Evolutionary conservation across 2,888 invertebrate species (phyloP).

Genomic region (Agrotis puta): DNA sequence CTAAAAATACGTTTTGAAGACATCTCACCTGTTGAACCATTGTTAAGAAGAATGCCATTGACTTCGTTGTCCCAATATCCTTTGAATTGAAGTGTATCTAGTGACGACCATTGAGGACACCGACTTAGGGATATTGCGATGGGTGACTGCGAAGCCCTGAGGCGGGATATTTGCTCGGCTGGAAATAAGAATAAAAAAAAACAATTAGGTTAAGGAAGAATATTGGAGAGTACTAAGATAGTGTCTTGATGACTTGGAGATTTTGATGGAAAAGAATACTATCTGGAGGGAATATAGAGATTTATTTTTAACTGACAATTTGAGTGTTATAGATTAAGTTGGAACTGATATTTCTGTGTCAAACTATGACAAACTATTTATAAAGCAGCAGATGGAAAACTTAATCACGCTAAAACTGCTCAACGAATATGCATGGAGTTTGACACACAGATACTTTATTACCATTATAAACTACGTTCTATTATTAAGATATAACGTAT

Average conservation of each 20-base stretch:
- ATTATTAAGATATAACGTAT: too few relatives aligned
- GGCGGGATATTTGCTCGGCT: constrained; percentile 87
- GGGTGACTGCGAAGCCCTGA: constrained; percentile 92
- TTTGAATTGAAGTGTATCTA: constrained; percentile 91
- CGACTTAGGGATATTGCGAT: constrained; percentile 89
- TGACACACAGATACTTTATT: too few relatives aligned
- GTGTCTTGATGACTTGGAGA: not conserved
- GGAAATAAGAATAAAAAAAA: constrained; percentile 46
- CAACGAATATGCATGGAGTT: too few relatives aligned
- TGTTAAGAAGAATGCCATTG: constrained; percentile 92
- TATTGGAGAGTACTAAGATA: not conserved
- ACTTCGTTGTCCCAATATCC: constrained; percentile 91
- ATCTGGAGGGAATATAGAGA: not conserved
- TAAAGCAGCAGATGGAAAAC: too few relatives aligned
- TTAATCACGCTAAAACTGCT: too few relatives aligned
- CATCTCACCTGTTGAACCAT: constrained; percentile 92
- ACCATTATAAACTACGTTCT: too few relatives aligned
- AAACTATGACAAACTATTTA: too few relatives aligned
- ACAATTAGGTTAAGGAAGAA: not conserved
- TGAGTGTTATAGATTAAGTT: not conserved
- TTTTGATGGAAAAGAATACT: too few relatives aligned
- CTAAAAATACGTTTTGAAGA: too few relatives aligned
- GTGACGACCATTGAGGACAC: constrained; percentile 86
- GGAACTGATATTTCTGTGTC: not conserved
- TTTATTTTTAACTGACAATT: not conserved